Conservation (phyloP, 2,888 invertebrate genomes). For the Ditula angustiorana region DNA sequence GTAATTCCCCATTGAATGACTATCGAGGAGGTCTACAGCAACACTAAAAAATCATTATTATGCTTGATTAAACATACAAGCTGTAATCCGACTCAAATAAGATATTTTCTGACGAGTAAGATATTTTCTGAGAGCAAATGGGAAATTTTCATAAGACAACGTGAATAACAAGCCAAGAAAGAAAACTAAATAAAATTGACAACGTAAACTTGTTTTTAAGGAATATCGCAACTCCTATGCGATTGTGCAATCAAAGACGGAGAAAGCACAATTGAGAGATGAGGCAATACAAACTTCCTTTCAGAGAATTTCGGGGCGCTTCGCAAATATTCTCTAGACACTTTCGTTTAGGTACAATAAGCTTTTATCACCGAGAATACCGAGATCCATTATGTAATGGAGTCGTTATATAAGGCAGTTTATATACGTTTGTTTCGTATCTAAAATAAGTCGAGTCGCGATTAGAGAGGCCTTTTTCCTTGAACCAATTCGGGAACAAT, state of each 20-base stretch:
- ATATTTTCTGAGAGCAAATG: conserved; percentile 32
- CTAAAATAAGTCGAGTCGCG: conserved; percentile 55
- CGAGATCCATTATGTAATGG: conserved; percentile 44
- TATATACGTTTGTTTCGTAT: conserved; percentile 46
- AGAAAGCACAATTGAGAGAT: conserved; percentile 4
- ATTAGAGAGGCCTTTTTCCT: conserved; percentile 50
- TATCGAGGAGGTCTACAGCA: too few relatives aligned
- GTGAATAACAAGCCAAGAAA: conserved; percentile 16
- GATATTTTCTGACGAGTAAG: not conserved
- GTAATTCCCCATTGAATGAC: too few relatives aligned
- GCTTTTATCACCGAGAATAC: conserved; percentile 39
- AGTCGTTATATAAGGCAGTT: conserved; percentile 10
- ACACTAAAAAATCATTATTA: too few relatives aligned
- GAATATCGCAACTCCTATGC: not conserved
- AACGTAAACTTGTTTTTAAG: conserved; percentile 14
- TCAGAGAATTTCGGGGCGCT: conserved; percentile 6
- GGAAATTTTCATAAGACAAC: conserved; percentile 30
- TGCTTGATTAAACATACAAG: conserved; percentile 26
- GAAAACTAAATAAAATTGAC: conserved; percentile 21
- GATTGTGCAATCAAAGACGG: conserved; percentile 15
- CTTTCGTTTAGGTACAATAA: conserved; percentile 34
- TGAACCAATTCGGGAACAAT: conserved; percentile 58
- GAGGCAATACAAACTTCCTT: conserved; percentile 20
- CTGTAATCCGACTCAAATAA: conserved; percentile 27
- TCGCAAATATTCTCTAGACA: conserved; percentile 22